These are phyloP conservation scores for Erannis defoliaria DNA, from an alignment of 2,888 invertebrate genomes.

Conservation along the genomic window DNA sequence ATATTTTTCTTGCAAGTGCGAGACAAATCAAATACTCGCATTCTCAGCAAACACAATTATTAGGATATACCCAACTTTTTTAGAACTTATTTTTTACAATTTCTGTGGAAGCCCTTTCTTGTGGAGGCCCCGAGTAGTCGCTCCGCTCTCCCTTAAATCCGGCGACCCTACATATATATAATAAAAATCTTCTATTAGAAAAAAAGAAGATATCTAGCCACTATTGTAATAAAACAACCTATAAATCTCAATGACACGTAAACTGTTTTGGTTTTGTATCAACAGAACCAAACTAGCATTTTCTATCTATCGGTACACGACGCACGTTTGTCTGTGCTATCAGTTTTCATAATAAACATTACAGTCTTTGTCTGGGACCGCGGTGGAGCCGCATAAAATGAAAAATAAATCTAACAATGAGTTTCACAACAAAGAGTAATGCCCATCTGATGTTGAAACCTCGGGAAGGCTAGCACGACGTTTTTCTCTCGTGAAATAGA, in stretches of 20 bases:
- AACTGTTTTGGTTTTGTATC: conserved; percentile 1
- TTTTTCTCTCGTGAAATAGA: neutral
- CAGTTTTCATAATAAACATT: conserved; percentile 38
- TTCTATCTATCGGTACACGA: conserved; percentile 18
- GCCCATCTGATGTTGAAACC: conserved; percentile 2
- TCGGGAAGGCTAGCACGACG: neutral
- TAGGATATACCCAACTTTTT: too few relatives aligned
- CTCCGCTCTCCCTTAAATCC: too few relatives aligned
- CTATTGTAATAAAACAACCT: neutral
- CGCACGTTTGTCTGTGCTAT: conserved; percentile 33
- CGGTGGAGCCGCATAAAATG: conserved; percentile 29
- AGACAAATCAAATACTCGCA: too few relatives aligned
- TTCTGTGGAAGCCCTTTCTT: too few relatives aligned
- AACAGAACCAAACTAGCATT: neutral
- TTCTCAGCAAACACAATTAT: too few relatives aligned
- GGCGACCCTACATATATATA: too few relatives aligned
- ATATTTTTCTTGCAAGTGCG: too few relatives aligned
- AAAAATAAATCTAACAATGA: conserved; percentile 31
- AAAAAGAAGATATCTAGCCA: too few relatives aligned
- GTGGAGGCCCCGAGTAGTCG: too few relatives aligned
- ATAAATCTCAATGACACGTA: conserved; percentile 1
- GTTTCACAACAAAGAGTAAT: conserved; percentile 17
- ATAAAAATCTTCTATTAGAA: too few relatives aligned
- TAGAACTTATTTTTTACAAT: too few relatives aligned
- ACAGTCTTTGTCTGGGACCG: conserved; percentile 29